Conservation (phyloP, 1,140 invertebrate genomes). For the Mercenaria mercenaria region DNA sequence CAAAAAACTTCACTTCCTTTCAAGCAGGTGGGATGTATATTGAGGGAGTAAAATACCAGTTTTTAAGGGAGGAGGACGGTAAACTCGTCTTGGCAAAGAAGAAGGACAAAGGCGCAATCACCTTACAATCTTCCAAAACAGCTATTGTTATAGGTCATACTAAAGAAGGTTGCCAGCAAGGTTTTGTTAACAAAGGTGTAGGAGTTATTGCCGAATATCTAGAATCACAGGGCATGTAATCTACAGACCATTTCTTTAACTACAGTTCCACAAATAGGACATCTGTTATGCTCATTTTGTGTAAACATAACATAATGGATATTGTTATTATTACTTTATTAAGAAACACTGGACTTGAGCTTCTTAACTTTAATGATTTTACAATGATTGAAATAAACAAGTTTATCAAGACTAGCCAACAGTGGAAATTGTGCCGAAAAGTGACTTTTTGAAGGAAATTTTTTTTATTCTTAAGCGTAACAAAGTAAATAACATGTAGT, state of each 20-base stretch:
- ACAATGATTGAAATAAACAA: too few species aligned
- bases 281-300: slow-evolving; percentile 1
- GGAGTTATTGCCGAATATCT: slow-evolving; percentile 63
- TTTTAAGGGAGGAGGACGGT: slow-evolving; percentile 61
- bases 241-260: neutral
- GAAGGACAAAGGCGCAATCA: slow-evolving; percentile 53
- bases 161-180: slow-evolving; percentile 64
- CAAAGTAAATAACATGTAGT: too few species aligned
- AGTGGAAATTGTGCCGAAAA: too few species aligned
- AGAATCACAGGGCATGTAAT: slow-evolving; percentile 65
- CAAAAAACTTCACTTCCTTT: slow-evolving; percentile 34
- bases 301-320: too few species aligned
- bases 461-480: too few species aligned
- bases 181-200: slow-evolving; percentile 63
- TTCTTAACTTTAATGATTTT: too few species aligned
- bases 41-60: slow-evolving; percentile 64
- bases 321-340: too few species aligned
- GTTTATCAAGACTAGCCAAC: too few species aligned
- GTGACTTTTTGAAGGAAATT: too few species aligned
- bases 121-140: slow-evolving; percentile 58
- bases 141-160: slow-evolving; percentile 58
- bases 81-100: slow-evolving; percentile 61
- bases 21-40: slow-evolving; percentile 13
- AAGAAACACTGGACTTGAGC: too few species aligned
- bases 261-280: neutral